These are phyloP conservation scores for Coranthus polyacanthus DNA, from an alignment of 2,797 vertebrate species.

Conservation along the genomic window DNA sequence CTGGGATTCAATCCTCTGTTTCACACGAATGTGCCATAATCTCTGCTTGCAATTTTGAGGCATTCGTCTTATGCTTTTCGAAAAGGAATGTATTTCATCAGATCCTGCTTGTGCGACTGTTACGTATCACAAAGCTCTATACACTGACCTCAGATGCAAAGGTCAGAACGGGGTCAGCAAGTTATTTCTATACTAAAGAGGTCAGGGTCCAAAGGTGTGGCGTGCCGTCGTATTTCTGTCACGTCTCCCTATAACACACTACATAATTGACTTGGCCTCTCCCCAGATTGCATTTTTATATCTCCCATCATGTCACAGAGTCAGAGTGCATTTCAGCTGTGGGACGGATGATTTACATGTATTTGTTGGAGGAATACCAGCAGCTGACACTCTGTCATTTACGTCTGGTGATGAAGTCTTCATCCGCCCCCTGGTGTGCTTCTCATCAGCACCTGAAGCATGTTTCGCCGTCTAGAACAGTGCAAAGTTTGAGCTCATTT, in stretches of 20 bases:
- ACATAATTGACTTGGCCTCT: constrained; percentile 53
- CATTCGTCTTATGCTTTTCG: no score
- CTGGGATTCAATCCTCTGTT: constrained; percentile 11
- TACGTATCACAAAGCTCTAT: constrained; percentile 20
- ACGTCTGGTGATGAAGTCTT: constrained; percentile 21
- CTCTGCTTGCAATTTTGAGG: no score
- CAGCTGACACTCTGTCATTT: constrained; percentile 23
- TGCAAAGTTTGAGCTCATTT: constrained; percentile 12
- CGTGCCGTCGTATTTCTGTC: constrained; percentile 64
- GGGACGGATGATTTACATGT: constrained; percentile 40
- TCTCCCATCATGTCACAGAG: constrained; percentile 39
- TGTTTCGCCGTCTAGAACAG: constrained; percentile 1
- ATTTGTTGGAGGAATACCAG: constrained; percentile 25
- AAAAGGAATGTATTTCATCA: constrained; percentile 46
- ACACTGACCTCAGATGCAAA: constrained; percentile 36
- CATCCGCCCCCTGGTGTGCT: constrained; percentile 11
- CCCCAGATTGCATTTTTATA: constrained; percentile 59
- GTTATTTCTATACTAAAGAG: constrained; percentile 58
- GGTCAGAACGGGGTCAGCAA: constrained; percentile 51
- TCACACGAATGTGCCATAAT: constrained; percentile 5
- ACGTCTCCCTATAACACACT: constrained; percentile 32
- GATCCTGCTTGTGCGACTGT: constrained; percentile 4
- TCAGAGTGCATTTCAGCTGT: constrained; percentile 42
- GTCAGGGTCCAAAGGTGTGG: constrained; percentile 59
- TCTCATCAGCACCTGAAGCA: constrained; percentile 18